Conservation (phyloP, 1,140 invertebrate species). For the Lepidurus couesii region DNA sequence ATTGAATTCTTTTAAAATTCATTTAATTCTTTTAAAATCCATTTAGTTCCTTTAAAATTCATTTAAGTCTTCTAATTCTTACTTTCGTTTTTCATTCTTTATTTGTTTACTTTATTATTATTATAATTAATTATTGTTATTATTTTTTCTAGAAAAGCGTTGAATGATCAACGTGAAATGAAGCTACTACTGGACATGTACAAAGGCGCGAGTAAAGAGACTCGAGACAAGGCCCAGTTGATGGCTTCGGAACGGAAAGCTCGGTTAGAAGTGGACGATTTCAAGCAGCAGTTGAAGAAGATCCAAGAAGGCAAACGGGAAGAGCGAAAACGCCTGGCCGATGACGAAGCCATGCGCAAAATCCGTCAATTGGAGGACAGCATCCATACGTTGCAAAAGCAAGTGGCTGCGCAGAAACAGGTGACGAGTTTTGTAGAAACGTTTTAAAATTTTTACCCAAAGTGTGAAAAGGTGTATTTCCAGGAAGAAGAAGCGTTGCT, state of each 20-base stretch:
- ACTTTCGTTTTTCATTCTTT: neutral
- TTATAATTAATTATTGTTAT: constrained; percentile 29
- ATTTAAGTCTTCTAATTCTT: neutral
- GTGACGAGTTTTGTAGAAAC: constrained; percentile 43
- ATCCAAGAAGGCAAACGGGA: constrained; percentile 86
- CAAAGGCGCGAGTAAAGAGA: constrained; percentile 92
- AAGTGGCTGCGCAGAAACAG: constrained; percentile 66
- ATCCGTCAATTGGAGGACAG: constrained; percentile 93
- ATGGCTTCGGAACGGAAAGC: constrained; percentile 93
- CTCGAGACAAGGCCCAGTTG: constrained; percentile 89
- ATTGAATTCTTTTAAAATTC: neutral
- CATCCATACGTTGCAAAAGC: constrained; percentile 51
- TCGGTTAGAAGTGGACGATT: constrained; percentile 79
- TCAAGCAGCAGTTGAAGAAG: constrained; percentile 75
- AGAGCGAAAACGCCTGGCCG: constrained; percentile 83
- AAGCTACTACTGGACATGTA: constrained; percentile 94
- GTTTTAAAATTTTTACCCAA: neutral
- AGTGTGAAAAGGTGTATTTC: neutral
- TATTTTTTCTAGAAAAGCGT: constrained; percentile 68
- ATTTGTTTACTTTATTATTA: constrained; percentile 27
- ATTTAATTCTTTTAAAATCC: neutral
- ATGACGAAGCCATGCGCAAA: constrained; percentile 89
- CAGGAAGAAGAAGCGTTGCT: constrained; percentile 93
- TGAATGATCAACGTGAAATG: constrained; percentile 71
- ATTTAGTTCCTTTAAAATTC: neutral